phyloP scores from a whole-genome alignment of 2,888 invertebrate genomes.

The Neoitamus cyanurus region DNA sequence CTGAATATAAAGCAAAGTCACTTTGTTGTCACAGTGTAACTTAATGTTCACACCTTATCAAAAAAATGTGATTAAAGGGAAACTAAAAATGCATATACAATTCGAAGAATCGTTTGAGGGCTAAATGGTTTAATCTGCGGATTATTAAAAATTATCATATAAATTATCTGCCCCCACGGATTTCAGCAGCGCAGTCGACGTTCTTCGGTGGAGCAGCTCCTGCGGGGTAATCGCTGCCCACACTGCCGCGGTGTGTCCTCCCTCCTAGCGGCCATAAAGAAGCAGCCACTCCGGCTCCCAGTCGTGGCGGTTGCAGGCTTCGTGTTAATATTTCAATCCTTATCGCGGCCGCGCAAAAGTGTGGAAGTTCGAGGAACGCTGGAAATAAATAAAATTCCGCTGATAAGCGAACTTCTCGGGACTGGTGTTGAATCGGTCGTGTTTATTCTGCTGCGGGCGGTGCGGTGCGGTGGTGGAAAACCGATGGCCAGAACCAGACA shows the following conservation, averaged over 20 bases:
- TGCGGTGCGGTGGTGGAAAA: neutral
- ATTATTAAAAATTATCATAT: constrained; percentile 40
- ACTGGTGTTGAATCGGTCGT: constrained; percentile 32
- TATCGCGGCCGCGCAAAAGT: constrained; percentile 53
- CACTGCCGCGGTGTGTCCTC: constrained; percentile 17
- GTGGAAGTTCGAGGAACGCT: constrained; percentile 46
- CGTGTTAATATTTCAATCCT: constrained; percentile 56
- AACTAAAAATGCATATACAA: too few relatives aligned
- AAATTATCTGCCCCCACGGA: constrained; percentile 17
- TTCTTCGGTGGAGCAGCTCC: neutral
- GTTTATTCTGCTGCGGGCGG: neutral
- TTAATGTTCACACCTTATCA: too few relatives aligned
- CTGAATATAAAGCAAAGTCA: too few relatives aligned
- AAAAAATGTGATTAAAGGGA: too few relatives aligned
- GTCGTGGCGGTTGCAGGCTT: constrained; percentile 49
- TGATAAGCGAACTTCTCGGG: constrained; percentile 38
- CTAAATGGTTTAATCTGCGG: neutral
- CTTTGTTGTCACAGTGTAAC: too few relatives aligned
- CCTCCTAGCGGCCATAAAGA: constrained; percentile 29
- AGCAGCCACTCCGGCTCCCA: constrained; percentile 34
- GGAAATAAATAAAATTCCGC: constrained; percentile 42
- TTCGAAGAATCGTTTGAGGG: neutral
- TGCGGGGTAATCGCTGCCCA: constrained; percentile 30
- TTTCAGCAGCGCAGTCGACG: neutral
- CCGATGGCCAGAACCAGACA: neutral